Percentiles rank a stretch among this genome's conserved stretches.
These are phyloP conservation scores for Trachelus iudaicus DNA, from an alignment of 2,888 invertebrate species.

Conservation along the genomic window DNA sequence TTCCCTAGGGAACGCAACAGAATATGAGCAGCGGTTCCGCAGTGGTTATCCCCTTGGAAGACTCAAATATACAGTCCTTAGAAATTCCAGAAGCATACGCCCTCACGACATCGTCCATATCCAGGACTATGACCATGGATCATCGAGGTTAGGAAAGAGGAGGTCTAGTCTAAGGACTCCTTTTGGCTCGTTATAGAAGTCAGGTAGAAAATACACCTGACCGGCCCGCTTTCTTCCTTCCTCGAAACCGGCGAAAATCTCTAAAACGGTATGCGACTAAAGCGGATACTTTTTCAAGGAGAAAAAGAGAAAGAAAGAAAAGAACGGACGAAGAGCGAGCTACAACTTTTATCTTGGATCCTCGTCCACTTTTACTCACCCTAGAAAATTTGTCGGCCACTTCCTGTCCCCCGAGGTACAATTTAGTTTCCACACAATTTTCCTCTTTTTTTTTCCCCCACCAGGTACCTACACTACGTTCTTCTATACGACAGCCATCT, in stretches of 20 bases:
- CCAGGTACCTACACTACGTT: neutral
- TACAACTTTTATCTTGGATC: neutral
- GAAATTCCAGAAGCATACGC: slow-evolving; percentile 8
- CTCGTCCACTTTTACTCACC: neutral
- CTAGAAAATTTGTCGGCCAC: neutral
- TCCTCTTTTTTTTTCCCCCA: neutral
- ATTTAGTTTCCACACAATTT: neutral
- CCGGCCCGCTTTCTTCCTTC: neutral
- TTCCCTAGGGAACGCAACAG: neutral
- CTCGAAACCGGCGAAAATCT: slow-evolving; percentile 2
- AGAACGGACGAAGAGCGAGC: neutral
- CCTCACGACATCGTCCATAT: slow-evolving; percentile 1
- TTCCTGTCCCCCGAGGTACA: neutral
- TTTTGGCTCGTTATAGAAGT: neutral
- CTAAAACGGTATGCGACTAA: neutral
- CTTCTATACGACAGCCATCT: neutral
- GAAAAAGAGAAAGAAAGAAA: neutral
- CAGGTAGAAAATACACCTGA: slow-evolving; percentile 6
- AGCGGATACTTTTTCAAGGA: neutral
- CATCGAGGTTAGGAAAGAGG: neutral
- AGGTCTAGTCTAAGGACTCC: neutral
- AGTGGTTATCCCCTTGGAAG: neutral
- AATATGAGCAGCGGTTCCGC: neutral
- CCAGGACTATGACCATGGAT: neutral
- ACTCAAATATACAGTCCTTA: neutral